These are phyloP conservation scores for Lasioglossum calceatum DNA, from an alignment of 2,888 invertebrate species.

Conservation along the genomic window DNA sequence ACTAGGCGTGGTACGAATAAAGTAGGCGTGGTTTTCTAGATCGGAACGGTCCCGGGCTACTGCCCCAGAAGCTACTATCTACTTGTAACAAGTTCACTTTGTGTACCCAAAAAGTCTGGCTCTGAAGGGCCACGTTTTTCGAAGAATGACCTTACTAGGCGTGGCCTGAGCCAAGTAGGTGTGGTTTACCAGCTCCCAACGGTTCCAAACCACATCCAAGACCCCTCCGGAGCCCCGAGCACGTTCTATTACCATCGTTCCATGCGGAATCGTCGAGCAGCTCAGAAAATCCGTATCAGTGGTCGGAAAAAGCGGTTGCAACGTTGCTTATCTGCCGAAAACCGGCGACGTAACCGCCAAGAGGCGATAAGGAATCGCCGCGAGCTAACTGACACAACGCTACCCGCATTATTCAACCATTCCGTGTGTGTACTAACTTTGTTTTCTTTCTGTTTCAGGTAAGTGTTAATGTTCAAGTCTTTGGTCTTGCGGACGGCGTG, in stretches of 20 bases:
- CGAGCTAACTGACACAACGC: slow-evolving; percentile 9
- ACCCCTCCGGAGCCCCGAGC: background rate
- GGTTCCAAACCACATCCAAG: background rate
- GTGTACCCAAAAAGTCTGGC: no score
- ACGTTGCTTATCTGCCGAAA: slow-evolving; percentile 27
- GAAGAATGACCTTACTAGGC: background rate
- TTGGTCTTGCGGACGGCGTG: background rate
- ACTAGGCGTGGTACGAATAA: background rate
- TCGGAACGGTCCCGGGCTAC: no score
- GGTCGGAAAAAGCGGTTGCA: background rate
- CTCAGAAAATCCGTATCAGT: background rate
- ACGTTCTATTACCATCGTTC: background rate
- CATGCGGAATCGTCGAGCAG: background rate
- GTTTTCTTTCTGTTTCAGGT: slow-evolving; percentile 61
- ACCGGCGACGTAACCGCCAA: slow-evolving; percentile 21
- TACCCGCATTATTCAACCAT: background rate
- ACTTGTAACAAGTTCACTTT: no score
- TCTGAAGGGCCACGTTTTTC: background rate
- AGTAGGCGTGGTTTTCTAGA: background rate
- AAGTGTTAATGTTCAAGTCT: slow-evolving; percentile 23
- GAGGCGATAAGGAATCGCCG: slow-evolving; percentile 30
- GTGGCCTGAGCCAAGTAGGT: background rate
- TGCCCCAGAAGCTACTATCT: no score
- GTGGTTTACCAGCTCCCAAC: background rate
- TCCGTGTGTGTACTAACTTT: background rate